These are phyloP conservation scores for Taphrorychus bicolor DNA, from an alignment of 2,888 invertebrate species.

Conservation along the genomic window DNA sequence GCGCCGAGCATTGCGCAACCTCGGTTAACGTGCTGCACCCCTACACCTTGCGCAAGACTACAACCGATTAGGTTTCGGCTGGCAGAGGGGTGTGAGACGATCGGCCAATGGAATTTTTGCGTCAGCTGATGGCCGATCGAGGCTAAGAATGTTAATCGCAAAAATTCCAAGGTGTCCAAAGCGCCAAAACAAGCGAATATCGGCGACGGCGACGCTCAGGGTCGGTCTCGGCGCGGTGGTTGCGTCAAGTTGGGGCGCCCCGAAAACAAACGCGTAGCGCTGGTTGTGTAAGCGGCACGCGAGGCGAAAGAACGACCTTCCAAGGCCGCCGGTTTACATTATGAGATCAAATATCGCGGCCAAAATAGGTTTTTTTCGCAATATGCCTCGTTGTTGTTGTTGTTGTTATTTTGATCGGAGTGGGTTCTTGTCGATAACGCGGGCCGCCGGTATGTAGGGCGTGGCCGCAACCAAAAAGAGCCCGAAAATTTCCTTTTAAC, in stretches of 20 bases:
- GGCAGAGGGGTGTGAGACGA: not conserved
- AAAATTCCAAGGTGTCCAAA: conserved; percentile 33
- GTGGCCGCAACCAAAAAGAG: not conserved
- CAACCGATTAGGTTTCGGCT: too few species aligned
- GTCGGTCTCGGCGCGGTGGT: conserved; percentile 26
- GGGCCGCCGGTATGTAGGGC: not conserved
- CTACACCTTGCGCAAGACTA: not conserved
- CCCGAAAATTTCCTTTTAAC: too few species aligned
- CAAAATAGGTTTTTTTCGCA: conserved; percentile 15
- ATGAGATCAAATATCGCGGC: conserved; percentile 21
- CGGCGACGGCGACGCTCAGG: conserved; percentile 33
- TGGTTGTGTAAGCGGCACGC: conserved; percentile 17
- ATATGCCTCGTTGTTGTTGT: not conserved
- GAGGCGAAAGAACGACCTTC: conserved; percentile 41
- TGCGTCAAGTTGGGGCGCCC: conserved; percentile 37
- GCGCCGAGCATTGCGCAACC: too few species aligned
- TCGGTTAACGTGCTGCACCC: not conserved
- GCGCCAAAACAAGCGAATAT: conserved; percentile 35
- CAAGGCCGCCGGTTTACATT: conserved; percentile 28
- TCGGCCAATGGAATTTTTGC: too few species aligned
- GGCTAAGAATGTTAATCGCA: conserved; percentile 34
- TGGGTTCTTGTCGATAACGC: not conserved
- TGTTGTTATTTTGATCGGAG: conserved; percentile 1
- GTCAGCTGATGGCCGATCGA: conserved; percentile 17
- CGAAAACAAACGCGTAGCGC: conserved; percentile 18